Base-by-base conservation (phyloP, 2,888 invertebrate genomes). In the Xestia xanthographa region DNA sequence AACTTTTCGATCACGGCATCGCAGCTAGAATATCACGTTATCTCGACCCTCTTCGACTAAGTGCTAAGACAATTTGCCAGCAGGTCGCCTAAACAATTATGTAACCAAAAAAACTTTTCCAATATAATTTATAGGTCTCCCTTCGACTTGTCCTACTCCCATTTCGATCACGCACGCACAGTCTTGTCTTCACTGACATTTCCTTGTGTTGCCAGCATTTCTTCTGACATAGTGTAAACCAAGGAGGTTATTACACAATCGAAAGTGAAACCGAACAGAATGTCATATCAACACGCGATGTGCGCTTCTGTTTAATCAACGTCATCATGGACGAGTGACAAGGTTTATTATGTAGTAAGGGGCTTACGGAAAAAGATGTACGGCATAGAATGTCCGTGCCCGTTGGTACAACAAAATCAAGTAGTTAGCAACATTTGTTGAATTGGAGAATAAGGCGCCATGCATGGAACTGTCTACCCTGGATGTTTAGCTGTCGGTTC, bases 221-320 rank as follows among this genome's bases (percentile, higher is more conserved):
- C 66, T 80, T 84, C 45, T 66, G 41, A 53, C 69, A 77, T 77
- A 78, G 75, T 84, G 75, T 78, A 66, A 72, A 78, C 77, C 71
- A 81, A 86, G 87, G 80, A 76, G 83, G 62, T 66, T 53, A 76
- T 88, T 88, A 83, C 82, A 85, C 78, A 85, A 88, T 78, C 72
- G 70, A 86, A 87, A 88, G 88, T 86, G 88, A 88, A 88, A 88
- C 78, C 53, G 78, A 65, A 82, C 72, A 82, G 22, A 83, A 85
- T 86, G 84, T 79, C 80, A 75, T 77, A 79, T 80, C 56, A 66
- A 63, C 80, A 82, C 78, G 80, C 79, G 68, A 85, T 58, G 70
- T 43, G 66, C 72, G 73, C 72, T 86, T 75, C 80, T 85, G 85
- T 88, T 86, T 86, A 80, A 81, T 84, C 78, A 88, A 69, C 79